Conservation (phyloP, 30 jellyfish, hydroid and myxozoan species). For the Morbakka virulenta region DNA sequence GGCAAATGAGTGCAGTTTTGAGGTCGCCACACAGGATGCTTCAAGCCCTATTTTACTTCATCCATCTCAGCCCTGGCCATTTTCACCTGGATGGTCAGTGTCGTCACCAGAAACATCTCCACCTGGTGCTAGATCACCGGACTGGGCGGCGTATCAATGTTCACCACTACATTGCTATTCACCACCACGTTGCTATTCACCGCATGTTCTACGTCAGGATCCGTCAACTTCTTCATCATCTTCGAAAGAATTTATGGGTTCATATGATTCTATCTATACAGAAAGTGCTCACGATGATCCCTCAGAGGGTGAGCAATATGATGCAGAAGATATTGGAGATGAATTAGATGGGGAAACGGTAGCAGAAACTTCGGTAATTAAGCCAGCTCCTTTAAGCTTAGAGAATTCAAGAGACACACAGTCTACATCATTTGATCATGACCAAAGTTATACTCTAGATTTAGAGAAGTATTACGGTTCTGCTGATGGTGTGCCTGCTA, state of each 20-base stretch:
- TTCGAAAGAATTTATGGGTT: background rate
- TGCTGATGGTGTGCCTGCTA: conserved; percentile 71
- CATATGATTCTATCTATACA: background rate
- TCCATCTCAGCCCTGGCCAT: background rate
- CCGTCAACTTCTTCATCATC: background rate
- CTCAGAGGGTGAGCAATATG: background rate
- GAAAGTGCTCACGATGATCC: background rate
- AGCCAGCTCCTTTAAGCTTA: background rate
- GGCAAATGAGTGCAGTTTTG: background rate
- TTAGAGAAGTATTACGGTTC: conserved; percentile 3
- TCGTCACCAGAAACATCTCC: conserved; percentile 64
- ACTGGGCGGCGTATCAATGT: background rate
- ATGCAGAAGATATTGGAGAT: background rate
- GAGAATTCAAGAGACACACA: background rate
- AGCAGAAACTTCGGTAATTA: too few species aligned
- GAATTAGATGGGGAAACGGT: too few species aligned
- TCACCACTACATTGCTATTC: conserved; percentile 30
- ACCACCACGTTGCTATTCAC: conserved; percentile 40
- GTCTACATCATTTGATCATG: background rate
- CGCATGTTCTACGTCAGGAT: background rate
- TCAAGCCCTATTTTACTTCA: background rate
- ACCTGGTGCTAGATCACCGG: conserved; percentile 38
- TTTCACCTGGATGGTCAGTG: background rate
- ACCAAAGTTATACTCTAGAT: too few species aligned
- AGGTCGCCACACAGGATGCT: background rate